Base-by-base conservation (phyloP, 2,888 invertebrate genomes). In the Stratiomys singularior region DNA sequence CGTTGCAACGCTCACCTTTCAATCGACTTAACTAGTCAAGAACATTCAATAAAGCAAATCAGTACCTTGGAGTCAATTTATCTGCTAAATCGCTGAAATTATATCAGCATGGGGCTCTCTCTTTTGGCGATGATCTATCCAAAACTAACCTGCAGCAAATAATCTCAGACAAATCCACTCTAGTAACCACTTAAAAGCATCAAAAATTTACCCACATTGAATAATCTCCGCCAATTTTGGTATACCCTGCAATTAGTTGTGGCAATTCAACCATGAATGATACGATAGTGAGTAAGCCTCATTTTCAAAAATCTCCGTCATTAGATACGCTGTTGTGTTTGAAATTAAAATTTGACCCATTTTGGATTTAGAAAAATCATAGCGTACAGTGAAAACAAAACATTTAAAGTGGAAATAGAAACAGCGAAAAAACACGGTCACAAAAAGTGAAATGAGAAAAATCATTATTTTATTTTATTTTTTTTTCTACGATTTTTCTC, bases 301-400 rank as follows among this genome's bases (percentile, higher is more conserved):
- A 60, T 60, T 25, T 60, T 60, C 25, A 7, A 25, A 37, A 18
- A 4, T 52, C 18, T 21, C n/a, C 21, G 25, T 60, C 60, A 25
- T 60, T 60, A 60, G 60, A 60, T 60, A 7, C 60, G 60, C 60
- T 60, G 60, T 25, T 25, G 60, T 56, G 56, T 21, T 25, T 13
- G 5, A 60, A 60, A 25, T 18, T 18, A 60, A 4, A 13, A 60
- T 25, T 13, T 25, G 25, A 25, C 60, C 60, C 15, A 60, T 23
- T 23, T 60, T 11, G 5, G 25, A 60, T 60, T 25, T 3, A 37
- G 37, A 60, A 60, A n/a, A 60, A 60, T 21, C 60, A 52, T 15
- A n/a, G 7, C 15, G 60, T 13, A 23, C 21, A 60, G 60, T 25
- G 60, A 60, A 60, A 60, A 60, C 60, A 21, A 60, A 60, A 60